Evolutionary conservation across 53 echinoderm and acorn worm species (phyloP).

Genomic region (Paracentrotus lividus): DNA sequence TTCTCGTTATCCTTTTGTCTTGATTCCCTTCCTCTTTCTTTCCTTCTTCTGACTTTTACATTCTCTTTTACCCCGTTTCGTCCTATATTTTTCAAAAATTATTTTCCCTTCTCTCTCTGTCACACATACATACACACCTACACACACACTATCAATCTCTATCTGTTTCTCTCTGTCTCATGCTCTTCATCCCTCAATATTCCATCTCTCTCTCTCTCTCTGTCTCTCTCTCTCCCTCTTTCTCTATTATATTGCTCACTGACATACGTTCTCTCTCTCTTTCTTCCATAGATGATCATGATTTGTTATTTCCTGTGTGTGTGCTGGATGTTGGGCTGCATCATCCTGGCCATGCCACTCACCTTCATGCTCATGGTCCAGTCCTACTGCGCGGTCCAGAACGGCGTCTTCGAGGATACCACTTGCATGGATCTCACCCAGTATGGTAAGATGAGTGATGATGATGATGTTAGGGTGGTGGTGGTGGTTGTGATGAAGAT

Average conservation of each 20-base stretch:
- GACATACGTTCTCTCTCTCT: neutral
- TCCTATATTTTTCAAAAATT: neutral
- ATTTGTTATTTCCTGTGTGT: constrained; percentile 82
- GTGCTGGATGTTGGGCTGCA: constrained; percentile 82
- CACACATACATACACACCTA: no score
- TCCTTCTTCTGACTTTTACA: neutral
- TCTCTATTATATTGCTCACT: neutral
- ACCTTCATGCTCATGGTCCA: constrained; percentile 94
- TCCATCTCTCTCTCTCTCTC: constrained; percentile 10
- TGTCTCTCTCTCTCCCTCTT: neutral
- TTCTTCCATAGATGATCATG: constrained; percentile 79
- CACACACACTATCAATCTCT: neutral
- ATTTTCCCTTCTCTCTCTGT: neutral
- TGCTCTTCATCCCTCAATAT: neutral
- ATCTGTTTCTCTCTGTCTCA: constrained; percentile 13
- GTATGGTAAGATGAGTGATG: constrained; percentile 78
- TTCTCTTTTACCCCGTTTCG: neutral
- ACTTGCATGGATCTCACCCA: constrained; percentile 85
- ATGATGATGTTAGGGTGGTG: constrained; percentile 62
- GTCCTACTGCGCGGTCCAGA: constrained; percentile 76
- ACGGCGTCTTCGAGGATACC: constrained; percentile 23
- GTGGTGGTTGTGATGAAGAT: no score
- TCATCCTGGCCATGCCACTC: constrained; percentile 83
- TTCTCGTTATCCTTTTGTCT: neutral
- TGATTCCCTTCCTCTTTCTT: neutral